Percentiles rank a stretch among this genome's conserved stretches.
Conservation (phyloP, 2,888 invertebrate genomes). For the Magallana nippona region DNA sequence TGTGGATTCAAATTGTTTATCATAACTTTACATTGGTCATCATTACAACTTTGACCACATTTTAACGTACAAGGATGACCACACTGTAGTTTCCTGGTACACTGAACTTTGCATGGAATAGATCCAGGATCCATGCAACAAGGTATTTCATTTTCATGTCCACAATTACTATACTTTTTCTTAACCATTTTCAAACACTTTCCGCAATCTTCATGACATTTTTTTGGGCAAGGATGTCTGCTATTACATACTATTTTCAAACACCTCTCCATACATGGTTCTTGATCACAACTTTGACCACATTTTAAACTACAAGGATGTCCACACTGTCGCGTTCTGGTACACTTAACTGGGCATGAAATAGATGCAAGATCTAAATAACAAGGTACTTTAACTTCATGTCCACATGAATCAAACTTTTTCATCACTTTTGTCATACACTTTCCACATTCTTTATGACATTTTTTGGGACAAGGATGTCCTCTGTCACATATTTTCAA, state of each 20-base stretch:
- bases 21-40: constrained; percentile 2
- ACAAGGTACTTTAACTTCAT: constrained; percentile 37
- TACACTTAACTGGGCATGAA: constrained; percentile 35
- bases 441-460: constrained; percentile 36
- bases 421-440: constrained; percentile 44
- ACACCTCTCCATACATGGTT: constrained; percentile 37
- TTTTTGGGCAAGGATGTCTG: constrained; percentile 31
- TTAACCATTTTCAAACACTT: constrained; percentile 40
- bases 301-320: constrained; percentile 37
- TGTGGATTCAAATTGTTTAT: background rate
- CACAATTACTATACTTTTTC: constrained; percentile 38
- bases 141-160: constrained; percentile 34
- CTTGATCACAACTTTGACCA: background rate
- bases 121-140: constrained; percentile 13
- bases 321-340: constrained; percentile 31
- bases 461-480: constrained; percentile 36
- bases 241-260: background rate
- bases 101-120: constrained; percentile 24
- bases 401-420: constrained; percentile 38
- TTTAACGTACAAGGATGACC: constrained; percentile 34
- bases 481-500: constrained; percentile 1
- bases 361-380: background rate
- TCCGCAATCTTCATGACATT: constrained; percentile 38
- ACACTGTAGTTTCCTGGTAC: constrained; percentile 36
- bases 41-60: constrained; percentile 27